A percentile compares a stretch with the other conserved stretches of the same genome.
Conservation (phyloP, 1,140 invertebrate genomes). For the Coelopa frigida region DNA sequence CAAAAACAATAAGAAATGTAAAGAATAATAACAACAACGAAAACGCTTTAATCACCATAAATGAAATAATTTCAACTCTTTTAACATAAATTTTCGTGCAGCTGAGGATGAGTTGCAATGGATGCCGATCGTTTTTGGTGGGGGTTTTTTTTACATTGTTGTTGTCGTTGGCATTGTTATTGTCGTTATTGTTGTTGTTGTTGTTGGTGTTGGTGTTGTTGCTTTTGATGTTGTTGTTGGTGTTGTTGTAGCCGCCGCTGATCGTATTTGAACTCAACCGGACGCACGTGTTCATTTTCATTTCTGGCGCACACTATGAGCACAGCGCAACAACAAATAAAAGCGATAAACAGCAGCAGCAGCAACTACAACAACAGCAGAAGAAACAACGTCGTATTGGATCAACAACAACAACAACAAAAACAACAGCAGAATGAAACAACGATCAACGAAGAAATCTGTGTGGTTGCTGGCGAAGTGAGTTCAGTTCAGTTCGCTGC, state of each 20-base stretch:
- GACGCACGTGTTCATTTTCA: constrained; percentile 14
- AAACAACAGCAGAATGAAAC: too few species aligned
- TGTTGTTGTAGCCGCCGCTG: too few species aligned
- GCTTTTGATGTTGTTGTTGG: constrained; percentile 4
- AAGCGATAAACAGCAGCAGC: constrained; percentile 1
- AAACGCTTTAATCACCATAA: too few species aligned
- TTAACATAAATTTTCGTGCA: too few species aligned
- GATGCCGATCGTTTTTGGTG: background rate
- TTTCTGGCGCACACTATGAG: background rate
- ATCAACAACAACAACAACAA: background rate
- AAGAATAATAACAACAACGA: too few species aligned
- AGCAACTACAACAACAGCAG: background rate
- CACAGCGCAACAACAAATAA: background rate
- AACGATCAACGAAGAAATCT: too few species aligned
- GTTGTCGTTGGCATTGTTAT: constrained; percentile 1
- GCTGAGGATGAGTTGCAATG: too few species aligned
- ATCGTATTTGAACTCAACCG: constrained; percentile 7
- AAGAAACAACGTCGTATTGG: background rate
- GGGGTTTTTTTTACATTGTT: background rate
- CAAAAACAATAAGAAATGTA: too few species aligned
- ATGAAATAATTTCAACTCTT: too few species aligned
- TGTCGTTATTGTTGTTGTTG: constrained; percentile 1
- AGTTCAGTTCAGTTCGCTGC: too few species aligned
- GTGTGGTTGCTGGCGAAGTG: too few species aligned
- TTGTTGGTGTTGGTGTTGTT: background rate